Evolutionary conservation across 2,113 vertebrate species (phyloP).

Genomic region (Nipponia nippon): DNA sequence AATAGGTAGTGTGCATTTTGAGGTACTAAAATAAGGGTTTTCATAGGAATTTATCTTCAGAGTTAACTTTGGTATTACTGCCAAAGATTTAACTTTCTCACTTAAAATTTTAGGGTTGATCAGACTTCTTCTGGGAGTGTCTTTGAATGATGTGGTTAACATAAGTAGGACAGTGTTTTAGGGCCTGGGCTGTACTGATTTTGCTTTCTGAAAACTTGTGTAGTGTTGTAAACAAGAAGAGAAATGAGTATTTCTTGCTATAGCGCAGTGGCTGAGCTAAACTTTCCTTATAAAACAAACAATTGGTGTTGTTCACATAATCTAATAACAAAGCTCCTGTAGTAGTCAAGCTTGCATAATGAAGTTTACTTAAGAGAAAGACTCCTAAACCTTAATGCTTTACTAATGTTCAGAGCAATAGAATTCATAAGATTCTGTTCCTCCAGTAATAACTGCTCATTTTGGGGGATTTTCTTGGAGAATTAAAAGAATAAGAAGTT

Average conservation of each 20-base stretch:
- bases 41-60: neutral
- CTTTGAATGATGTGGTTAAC: neutral
- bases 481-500: neutral
- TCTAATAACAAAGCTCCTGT: neutral
- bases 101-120: neutral
- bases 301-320: fast-evolving
- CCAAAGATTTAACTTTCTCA: neutral
- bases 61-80: neutral
- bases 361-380: neutral
- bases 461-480: neutral
- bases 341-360: neutral
- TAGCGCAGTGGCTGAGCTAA: neutral
- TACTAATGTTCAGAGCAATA: neutral
- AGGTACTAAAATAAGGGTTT: neutral
- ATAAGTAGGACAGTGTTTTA: neutral
- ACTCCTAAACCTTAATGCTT: neutral
- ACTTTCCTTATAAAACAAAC: neutral
- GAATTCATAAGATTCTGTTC: neutral
- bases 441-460: neutral
- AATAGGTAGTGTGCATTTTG: neutral
- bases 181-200: neutral
- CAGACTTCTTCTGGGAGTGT: neutral
- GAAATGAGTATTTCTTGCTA: neutral
- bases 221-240: neutral
- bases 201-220: neutral